phyloP scores from a whole-genome alignment of 2,113 vertebrate genomes.

The Recurvirostra avosetta region DNA sequence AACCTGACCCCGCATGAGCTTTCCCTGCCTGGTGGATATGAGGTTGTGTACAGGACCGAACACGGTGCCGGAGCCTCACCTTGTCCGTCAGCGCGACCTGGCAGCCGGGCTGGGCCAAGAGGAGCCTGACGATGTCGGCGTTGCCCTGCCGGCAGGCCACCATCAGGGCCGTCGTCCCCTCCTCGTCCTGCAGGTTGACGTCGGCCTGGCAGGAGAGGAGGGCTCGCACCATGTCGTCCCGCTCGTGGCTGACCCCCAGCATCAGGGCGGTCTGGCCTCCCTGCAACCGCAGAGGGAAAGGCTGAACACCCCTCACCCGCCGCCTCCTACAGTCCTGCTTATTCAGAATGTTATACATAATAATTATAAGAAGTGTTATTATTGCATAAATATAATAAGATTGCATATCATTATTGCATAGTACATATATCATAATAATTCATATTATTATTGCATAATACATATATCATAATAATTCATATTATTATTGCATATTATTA shows the following conservation, averaged over 20 bases:
- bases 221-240: conserved; percentile 76
- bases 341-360: fast-evolving
- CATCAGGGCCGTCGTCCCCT: conserved; percentile 75
- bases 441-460: not conserved
- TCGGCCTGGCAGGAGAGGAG: conserved; percentile 76
- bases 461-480: not conserved
- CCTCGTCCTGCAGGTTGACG: conserved; percentile 76
- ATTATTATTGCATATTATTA: not conserved
- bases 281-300: conserved; percentile 22
- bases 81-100: conserved; percentile 66
- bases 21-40: fast-evolving
- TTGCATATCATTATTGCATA: not conserved
- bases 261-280: conserved; percentile 80
- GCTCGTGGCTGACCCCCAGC: conserved; percentile 77
- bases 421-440: not conserved
- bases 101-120: conserved; percentile 72
- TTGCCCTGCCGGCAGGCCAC: conserved; percentile 75
- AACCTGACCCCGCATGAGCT: fast-evolving
- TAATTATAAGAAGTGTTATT: too few relatives aligned
- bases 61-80: conserved; percentile 20
- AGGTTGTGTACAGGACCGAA: fast-evolving
- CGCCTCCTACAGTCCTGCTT: not conserved
- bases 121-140: conserved; percentile 65
- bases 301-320: not conserved
- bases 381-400: too few relatives aligned